Percentiles rank a stretch among this genome's conserved stretches.
Conservation (phyloP, 2,888 invertebrate genomes). For the Aphrophora alni region DNA sequence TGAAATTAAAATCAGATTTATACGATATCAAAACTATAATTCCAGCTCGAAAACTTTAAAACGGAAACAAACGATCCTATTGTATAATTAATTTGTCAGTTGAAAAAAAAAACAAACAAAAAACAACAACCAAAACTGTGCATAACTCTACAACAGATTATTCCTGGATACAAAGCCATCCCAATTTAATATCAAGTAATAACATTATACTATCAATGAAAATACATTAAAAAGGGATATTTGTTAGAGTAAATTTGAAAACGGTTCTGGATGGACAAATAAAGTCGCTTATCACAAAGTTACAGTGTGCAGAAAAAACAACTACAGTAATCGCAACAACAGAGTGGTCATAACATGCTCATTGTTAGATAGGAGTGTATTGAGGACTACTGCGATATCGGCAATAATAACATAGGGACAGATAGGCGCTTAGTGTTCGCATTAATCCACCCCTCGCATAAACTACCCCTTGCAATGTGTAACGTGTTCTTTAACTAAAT, state of each 20-base stretch:
- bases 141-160: not conserved
- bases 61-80: no score
- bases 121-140: no score
- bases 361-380: not conserved
- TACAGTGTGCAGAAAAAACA: conserved; percentile 34
- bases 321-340: conserved; percentile 36
- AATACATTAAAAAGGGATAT: not conserved
- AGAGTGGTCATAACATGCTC: conserved; percentile 22
- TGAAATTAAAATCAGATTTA: no score
- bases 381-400: not conserved
- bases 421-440: not conserved
- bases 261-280: conserved; percentile 32
- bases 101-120: not conserved
- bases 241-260: conserved; percentile 34
- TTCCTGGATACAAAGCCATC: not conserved
- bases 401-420: conserved; percentile 2
- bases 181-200: not conserved
- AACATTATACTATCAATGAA: not conserved
- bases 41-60: no score
- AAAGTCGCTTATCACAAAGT: conserved; percentile 42
- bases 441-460: not conserved
- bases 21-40: no score
- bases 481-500: not conserved
- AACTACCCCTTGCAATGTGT: not conserved
- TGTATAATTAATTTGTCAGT: not conserved